Base-by-base conservation (phyloP, 2,113 vertebrate genomes). In the Pachyramphus minor region DNA sequence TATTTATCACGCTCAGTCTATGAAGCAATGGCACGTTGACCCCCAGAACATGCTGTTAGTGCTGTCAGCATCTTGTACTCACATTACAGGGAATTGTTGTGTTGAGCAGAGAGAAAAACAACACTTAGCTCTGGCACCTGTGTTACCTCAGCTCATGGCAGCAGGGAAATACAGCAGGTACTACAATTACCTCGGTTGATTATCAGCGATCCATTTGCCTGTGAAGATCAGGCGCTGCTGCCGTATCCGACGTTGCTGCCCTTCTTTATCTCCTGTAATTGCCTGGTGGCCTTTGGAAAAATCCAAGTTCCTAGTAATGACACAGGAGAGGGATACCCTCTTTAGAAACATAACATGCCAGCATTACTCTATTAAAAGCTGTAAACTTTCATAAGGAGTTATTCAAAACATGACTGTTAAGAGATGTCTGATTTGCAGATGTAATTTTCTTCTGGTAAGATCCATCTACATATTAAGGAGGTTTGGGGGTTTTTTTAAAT, bases 201-300 rank as follows among this genome's bases (percentile, higher is more conserved):
- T 99, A 94, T 99, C 99, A 27, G 99, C 98, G 17, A 99, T 98
- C 99, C 99, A 99, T 80, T 99, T 99, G 45, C 99, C 99, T 89
- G 99, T 94, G 81, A 97, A 98, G 91, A 99, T 97, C 83, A 99
- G 98, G 23, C 99, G 98, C 94, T 99, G 99, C 22, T 99, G 98
- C 12, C 99, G 97, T 68, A 99, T 98, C n/a, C 98, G 97, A n/a
- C 98, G 89, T 4, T 99, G 98, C 33, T 98, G 98, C 7, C 98
- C 98, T 52, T 99, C 99, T 85, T 98, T 98, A 96, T 99, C 99
- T 96, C 98, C 98, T 92, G 98, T 98, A 89, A 99, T 98, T 67
- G 99, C 99, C 96, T 99, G 99, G 93, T 99, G 99, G 60, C 99
- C 99, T 98, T 99, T 99, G 60, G 99, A 99, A 97, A 99, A 99